Percentiles rank a stretch among this genome's conserved stretches.
Conservation (phyloP, 2,113 vertebrate species). For the Oryzias celebensis region DNA sequence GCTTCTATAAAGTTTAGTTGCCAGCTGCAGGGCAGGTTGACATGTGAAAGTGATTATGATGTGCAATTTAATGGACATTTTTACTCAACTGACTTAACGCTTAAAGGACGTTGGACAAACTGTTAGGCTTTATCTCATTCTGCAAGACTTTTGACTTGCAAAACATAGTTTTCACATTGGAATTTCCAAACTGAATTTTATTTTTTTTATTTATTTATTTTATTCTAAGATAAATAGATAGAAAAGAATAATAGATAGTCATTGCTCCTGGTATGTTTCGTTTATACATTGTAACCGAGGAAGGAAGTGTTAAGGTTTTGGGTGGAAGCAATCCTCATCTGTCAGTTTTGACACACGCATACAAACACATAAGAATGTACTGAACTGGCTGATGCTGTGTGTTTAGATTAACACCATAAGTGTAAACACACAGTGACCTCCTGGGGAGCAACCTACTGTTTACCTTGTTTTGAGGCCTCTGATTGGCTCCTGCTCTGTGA, state of each 20-base stretch:
- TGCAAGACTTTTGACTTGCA: neutral
- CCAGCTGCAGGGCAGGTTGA: slow-evolving; percentile 44
- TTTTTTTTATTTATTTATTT: too few relatives aligned
- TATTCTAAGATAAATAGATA: neutral
- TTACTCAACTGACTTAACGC: slow-evolving; percentile 17
- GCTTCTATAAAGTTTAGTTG: slow-evolving; percentile 27
- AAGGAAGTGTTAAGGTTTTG: slow-evolving; percentile 17
- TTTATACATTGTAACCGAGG: slow-evolving; percentile 18
- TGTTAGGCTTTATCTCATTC: neutral
- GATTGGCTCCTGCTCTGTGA: slow-evolving; percentile 13
- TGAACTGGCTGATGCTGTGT: slow-evolving; percentile 22
- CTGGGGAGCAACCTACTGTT: slow-evolving; percentile 23
- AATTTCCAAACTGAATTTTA: too few relatives aligned
- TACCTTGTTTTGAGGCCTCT: slow-evolving; percentile 1
- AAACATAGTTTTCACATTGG: neutral
- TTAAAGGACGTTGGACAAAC: slow-evolving; percentile 28
- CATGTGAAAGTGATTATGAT: slow-evolving; percentile 61
- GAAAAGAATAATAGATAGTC: too few relatives aligned
- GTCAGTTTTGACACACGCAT: slow-evolving; percentile 26
- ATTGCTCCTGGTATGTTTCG: slow-evolving; percentile 3
- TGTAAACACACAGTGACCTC: slow-evolving; percentile 22
- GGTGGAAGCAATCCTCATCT: slow-evolving; percentile 31
- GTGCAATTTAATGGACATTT: slow-evolving; percentile 32
- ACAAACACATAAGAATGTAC: slow-evolving; percentile 27
- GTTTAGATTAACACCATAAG: slow-evolving; percentile 36